These are phyloP conservation scores for Neolamprologus sp. DNA, from an alignment of 2,113 vertebrate genomes.

Conservation along the genomic window DNA sequence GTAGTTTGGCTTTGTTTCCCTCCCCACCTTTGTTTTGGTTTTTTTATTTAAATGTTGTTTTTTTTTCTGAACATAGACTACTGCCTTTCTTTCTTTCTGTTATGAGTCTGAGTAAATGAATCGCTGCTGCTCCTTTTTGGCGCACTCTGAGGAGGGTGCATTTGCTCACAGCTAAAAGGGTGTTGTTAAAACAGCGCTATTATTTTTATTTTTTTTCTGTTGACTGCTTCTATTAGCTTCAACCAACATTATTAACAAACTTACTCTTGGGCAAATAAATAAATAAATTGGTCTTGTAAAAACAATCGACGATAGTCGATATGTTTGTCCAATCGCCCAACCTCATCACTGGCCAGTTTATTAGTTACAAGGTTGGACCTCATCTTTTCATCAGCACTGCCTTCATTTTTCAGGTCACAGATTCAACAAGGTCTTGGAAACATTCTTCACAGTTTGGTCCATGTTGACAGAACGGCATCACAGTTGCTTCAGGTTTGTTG, in stretches of 20 bases:
- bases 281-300: not conserved
- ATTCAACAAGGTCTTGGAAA: not conserved
- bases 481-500: not conserved
- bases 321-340: not conserved
- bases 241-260: not conserved
- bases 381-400: not conserved
- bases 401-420: not conserved
- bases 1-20: not conserved
- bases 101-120: not conserved
- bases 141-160: not conserved
- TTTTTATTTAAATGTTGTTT: not conserved
- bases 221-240: not conserved
- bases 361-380: not conserved
- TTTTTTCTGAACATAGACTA: not conserved
- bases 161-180: not conserved
- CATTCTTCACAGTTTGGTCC: not conserved
- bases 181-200: not conserved
- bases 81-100: not conserved
- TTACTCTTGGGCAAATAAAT: not conserved
- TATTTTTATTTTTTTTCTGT: not conserved
- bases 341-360: not conserved
- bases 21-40: not conserved
- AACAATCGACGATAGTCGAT: not conserved
- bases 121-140: not conserved
- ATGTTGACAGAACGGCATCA: not conserved